phyloP scores from a whole-genome alignment of 2,888 invertebrate species.

The Oligia strigilis region DNA sequence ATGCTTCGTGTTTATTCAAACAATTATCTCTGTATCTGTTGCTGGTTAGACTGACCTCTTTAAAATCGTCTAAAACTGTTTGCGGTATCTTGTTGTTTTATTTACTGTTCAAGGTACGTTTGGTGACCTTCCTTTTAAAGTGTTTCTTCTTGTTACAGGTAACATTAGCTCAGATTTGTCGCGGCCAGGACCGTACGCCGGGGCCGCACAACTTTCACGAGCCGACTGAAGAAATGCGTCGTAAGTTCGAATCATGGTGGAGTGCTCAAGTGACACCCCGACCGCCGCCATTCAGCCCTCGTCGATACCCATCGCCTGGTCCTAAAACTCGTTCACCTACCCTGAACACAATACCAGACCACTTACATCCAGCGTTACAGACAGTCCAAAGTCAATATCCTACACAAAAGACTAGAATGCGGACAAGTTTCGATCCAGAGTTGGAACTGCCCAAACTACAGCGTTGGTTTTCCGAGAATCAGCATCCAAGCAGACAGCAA shows the following conservation, averaged over 20 bases:
- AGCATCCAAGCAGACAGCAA: slow-evolving; percentile 98
- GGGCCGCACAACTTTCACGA: slow-evolving; percentile 93
- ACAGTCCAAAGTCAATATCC: slow-evolving; percentile 94
- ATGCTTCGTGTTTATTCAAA: slow-evolving; percentile 86
- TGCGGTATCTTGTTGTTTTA: slow-evolving; percentile 80
- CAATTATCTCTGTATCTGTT: slow-evolving; percentile 88
- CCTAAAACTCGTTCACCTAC: slow-evolving; percentile 89
- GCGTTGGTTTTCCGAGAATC: slow-evolving; percentile 99
- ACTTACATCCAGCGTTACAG: slow-evolving; percentile 94
- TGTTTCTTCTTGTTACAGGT: slow-evolving; percentile 90
- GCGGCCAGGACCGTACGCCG: slow-evolving; percentile 93
- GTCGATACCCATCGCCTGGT: slow-evolving; percentile 87
- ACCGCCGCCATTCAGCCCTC: slow-evolving; percentile 88
- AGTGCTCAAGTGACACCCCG: slow-evolving; percentile 93
- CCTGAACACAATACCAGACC: slow-evolving; percentile 87
- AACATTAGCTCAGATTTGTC: slow-evolving; percentile 95
- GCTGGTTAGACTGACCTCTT: slow-evolving; percentile 89
- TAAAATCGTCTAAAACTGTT: slow-evolving; percentile 89
- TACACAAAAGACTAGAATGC: slow-evolving; percentile 97
- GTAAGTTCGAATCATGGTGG: slow-evolving; percentile 98
- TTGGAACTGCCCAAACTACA: slow-evolving; percentile 98
- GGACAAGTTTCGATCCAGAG: slow-evolving; percentile 99
- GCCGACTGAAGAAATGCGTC: slow-evolving; percentile 95
- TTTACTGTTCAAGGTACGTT: slow-evolving; percentile 72
- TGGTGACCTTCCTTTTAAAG: slow-evolving; percentile 72